Percentiles rank a stretch among this genome's conserved stretches.
These are phyloP conservation scores for Nebria brevicollis DNA, from an alignment of 2,888 invertebrate species.

Conservation along the genomic window DNA sequence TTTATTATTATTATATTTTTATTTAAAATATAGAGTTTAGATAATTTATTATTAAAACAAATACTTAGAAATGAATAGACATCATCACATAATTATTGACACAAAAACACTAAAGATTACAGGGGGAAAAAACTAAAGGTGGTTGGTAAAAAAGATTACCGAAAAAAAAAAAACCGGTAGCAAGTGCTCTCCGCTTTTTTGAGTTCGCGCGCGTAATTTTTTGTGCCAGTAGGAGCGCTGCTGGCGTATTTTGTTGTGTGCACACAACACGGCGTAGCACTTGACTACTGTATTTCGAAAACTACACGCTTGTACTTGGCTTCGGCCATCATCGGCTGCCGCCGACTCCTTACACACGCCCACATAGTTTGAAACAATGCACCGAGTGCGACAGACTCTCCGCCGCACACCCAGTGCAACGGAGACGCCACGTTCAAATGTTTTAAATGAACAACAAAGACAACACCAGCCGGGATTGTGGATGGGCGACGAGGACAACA, in stretches of 20 bases:
- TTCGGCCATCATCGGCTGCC: conserved; percentile 26
- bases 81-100: conserved; percentile 8
- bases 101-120: conserved; percentile 5
- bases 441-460: conserved; percentile 36
- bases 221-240: conserved; percentile 2
- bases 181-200: conserved; percentile 33
- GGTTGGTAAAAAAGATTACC: conserved; percentile 32
- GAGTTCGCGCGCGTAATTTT: conserved; percentile 43
- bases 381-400: conserved; percentile 7
- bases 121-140: conserved; percentile 21
- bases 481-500: background rate
- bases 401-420: background rate
- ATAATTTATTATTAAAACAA: background rate
- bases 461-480: background rate
- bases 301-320: conserved; percentile 30
- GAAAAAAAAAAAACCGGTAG: conserved; percentile 25
- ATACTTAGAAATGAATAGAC: background rate
- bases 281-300: conserved; percentile 36
- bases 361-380: conserved; percentile 43
- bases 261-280: conserved; percentile 23
- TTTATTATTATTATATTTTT: too few relatives aligned
- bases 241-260: conserved; percentile 10
- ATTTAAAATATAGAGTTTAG: too few relatives aligned
- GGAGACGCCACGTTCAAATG: conserved; percentile 12
- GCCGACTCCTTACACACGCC: conserved; percentile 32